phyloP scores from a whole-genome alignment of 2,797 vertebrate genomes.

The Hydrocynus forskahlii region DNA sequence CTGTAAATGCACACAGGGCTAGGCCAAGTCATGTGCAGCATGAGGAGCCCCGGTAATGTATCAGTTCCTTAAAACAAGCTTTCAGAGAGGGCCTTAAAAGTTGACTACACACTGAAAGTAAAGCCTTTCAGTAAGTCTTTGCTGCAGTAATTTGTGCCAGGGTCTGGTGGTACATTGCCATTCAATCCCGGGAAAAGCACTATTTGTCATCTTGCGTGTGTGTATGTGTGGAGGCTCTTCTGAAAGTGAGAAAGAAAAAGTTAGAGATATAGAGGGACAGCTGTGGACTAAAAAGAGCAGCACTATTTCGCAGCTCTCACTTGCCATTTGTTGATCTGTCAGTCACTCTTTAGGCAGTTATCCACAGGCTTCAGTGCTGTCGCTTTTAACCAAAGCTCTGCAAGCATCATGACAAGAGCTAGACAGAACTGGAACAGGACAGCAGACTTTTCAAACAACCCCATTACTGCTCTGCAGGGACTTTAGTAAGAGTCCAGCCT shows the following conservation, averaged over 20 bases:
- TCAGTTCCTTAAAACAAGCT: constrained; percentile 9
- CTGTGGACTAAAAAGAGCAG: constrained; percentile 16
- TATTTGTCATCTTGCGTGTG: constrained; percentile 18
- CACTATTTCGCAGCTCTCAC: constrained; percentile 29
- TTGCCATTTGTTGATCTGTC: constrained; percentile 38
- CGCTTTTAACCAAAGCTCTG: background rate
- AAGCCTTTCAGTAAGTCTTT: constrained; percentile 2
- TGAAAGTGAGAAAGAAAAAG: constrained; percentile 9
- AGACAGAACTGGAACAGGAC: constrained; percentile 35
- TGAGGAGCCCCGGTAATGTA: background rate
- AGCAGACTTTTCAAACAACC: constrained; percentile 18
- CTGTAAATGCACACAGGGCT: background rate
- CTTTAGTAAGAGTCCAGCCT: constrained; percentile 17
- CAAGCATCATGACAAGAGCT: constrained; percentile 28
- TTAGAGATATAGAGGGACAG: constrained; percentile 27
- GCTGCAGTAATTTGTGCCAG: background rate
- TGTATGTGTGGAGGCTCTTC: background rate
- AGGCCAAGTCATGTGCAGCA: constrained; percentile 3
- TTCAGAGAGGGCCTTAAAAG: background rate
- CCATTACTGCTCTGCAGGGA: constrained; percentile 11
- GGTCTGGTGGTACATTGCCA: background rate
- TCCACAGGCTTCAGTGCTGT: background rate
- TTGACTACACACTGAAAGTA: background rate
- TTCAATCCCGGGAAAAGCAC: constrained; percentile 9
- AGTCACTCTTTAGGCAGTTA: constrained; percentile 26